Conservation (phyloP, 2,113 vertebrate species). For the Odobenus rosmarus region DNA sequence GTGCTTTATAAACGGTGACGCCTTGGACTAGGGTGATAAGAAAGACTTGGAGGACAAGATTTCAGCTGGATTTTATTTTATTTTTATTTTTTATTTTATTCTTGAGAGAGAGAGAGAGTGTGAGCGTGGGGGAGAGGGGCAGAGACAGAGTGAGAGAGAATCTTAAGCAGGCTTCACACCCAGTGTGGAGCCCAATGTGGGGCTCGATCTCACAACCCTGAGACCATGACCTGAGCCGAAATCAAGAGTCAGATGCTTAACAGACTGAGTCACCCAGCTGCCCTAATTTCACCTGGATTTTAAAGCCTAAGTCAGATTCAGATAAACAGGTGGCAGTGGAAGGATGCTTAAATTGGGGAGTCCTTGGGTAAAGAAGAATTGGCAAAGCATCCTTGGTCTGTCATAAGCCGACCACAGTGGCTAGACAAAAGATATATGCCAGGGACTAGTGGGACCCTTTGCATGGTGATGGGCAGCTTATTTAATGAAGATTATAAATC, state of each 20-base stretch:
- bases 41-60: background rate
- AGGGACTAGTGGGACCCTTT: background rate
- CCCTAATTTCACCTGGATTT: background rate
- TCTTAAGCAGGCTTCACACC: background rate
- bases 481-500: conserved; percentile 46
- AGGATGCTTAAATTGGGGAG: background rate
- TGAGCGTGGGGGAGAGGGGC: background rate
- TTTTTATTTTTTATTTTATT: background rate
- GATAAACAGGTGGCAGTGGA: background rate
- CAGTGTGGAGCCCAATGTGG: background rate
- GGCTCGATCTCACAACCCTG: background rate
- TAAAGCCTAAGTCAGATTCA: background rate
- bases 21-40: background rate
- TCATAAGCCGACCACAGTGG: background rate
- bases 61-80: background rate
- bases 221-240: background rate
- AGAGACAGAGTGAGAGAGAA: background rate
- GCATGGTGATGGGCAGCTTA: background rate
- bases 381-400: background rate
- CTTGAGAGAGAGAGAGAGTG: background rate
- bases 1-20: background rate
- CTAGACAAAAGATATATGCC: background rate
- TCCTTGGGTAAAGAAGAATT: background rate
- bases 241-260: background rate
- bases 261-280: background rate